A percentile compares a stretch with the other conserved stretches of the same genome.
Evolutionary conservation across 2,113 vertebrate species (phyloP).

Genomic region (Pelecanus crispus): DNA sequence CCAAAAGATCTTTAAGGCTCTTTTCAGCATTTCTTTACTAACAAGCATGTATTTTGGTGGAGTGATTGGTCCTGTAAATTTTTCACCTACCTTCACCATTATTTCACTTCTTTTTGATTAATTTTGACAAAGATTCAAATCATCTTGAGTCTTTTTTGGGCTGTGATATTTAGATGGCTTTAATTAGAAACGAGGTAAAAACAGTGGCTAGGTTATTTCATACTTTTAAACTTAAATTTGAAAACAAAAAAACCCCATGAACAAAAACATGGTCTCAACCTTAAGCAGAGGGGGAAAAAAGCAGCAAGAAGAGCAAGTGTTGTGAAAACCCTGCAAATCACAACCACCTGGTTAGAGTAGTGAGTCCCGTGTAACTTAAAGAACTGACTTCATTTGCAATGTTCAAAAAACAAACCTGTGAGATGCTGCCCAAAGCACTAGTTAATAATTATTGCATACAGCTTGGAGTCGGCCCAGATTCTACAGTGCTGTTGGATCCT

Average conservation of each 20-base stretch:
- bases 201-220: neutral
- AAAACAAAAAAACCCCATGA: neutral
- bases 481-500: slow-evolving; percentile 3
- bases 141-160: neutral
- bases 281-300: neutral
- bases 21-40: neutral
- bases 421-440: slow-evolving; percentile 9
- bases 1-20: neutral
- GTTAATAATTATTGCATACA: slow-evolving; percentile 36
- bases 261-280: neutral
- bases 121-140: neutral
- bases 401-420: neutral
- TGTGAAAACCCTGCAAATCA: slow-evolving; percentile 11
- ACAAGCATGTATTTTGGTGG: neutral
- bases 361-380: neutral
- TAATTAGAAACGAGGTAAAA: neutral
- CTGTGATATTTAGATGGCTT: neutral
- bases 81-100: neutral
- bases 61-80: neutral
- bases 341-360: slow-evolving; percentile 18
- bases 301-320: neutral
- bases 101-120: neutral
- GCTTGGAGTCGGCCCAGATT: slow-evolving; percentile 13
- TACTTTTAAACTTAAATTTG: neutral
- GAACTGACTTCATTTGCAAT: neutral